These are phyloP conservation scores for Euthynnus affinis DNA, from an alignment of 2,797 vertebrate genomes.

Conservation along the genomic window DNA sequence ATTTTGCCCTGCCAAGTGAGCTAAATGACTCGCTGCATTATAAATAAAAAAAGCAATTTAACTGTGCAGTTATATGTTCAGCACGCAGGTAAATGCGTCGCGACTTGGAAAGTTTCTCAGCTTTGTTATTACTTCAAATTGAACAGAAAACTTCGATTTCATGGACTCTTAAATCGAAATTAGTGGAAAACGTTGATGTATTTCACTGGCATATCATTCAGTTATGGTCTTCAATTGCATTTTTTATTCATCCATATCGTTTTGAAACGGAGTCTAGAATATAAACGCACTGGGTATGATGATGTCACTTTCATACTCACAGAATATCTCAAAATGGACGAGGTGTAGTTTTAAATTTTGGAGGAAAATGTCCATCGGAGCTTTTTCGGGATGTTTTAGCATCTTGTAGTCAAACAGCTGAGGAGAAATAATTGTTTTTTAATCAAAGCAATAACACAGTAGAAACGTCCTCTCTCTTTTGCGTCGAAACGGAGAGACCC, in stretches of 20 bases:
- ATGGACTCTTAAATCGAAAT: not conserved
- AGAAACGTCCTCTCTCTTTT: constrained; percentile 24
- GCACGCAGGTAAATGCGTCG: not conserved
- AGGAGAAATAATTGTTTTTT: constrained; percentile 6
- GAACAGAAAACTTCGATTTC: not conserved
- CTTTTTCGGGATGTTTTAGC: not conserved
- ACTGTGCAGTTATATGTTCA: not conserved
- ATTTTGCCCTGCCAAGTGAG: constrained; percentile 12
- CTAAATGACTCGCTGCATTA: constrained; percentile 7
- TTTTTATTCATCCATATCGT: not conserved
- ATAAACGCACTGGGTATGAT: not conserved
- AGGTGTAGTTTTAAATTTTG: not conserved
- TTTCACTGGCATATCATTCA: not conserved
- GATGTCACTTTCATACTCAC: constrained; percentile 35
- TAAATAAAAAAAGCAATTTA: constrained; percentile 15
- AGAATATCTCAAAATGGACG: not conserved
- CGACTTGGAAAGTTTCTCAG: constrained; percentile 9
- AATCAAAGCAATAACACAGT: constrained; percentile 14
- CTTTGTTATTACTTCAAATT: not conserved
- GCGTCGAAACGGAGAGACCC: constrained; percentile 50
- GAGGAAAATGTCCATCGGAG: not conserved
- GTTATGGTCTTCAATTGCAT: not conserved
- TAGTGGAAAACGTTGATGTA: fast-evolving
- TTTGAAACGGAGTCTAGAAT: constrained; percentile 1
- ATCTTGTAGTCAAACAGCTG: not conserved